These are phyloP conservation scores for Argyra leucocephala DNA, from an alignment of 2,888 invertebrate genomes.

Conservation along the genomic window DNA sequence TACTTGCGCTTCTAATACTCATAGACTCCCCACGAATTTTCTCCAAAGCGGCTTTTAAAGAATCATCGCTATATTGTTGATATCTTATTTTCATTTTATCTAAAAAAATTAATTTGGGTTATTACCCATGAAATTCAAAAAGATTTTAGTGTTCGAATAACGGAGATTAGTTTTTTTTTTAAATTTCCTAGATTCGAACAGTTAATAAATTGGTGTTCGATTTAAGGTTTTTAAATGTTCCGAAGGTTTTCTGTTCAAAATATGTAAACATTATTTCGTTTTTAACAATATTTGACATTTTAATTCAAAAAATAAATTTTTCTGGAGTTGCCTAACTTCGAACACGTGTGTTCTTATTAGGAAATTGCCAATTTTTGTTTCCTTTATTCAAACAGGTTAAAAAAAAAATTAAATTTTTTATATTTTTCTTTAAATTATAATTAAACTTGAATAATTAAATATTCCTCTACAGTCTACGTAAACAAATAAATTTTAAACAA, in stretches of 20 bases:
- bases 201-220: conserved; percentile 14
- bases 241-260: not conserved
- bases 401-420: too few species aligned
- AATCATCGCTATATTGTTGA: conserved; percentile 8
- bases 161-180: not conserved
- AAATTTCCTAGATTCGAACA: conserved; percentile 11
- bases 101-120: not conserved
- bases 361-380: too few species aligned
- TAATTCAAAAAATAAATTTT: not conserved
- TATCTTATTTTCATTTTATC: conserved; percentile 1
- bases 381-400: too few species aligned
- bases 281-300: not conserved
- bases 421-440: too few species aligned
- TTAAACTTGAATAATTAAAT: too few species aligned
- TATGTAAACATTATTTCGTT: not conserved
- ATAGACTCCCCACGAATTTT: not conserved
- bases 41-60: not conserved
- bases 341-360: conserved; percentile 11
- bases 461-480: too few species aligned
- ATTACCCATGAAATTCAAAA: not conserved
- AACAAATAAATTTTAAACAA: too few species aligned
- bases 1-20: conserved; percentile 9
- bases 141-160: not conserved
- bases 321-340: conserved; percentile 4
- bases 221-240: conserved; percentile 8